Conservation (phyloP, 92 coral and sea anemone genomes). For the Bergia sp. region DNA sequence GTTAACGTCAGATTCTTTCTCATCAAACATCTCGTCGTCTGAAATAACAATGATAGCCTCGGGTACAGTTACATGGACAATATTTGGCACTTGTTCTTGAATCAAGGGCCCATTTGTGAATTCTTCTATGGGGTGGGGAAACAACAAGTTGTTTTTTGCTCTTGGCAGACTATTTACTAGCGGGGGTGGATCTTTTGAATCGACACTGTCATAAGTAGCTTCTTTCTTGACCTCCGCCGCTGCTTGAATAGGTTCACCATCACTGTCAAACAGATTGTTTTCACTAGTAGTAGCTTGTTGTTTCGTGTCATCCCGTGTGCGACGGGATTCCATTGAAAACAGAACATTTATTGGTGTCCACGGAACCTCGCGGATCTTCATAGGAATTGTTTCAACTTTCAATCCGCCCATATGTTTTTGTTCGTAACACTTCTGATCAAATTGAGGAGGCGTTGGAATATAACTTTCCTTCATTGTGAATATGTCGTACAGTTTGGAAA, state of each 20-base stretch:
- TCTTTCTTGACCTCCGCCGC: neutral
- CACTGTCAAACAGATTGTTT: neutral
- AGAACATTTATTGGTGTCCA: slow-evolving; percentile 25
- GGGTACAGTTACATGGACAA: neutral
- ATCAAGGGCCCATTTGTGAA: neutral
- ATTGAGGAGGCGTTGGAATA: neutral
- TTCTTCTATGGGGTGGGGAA: neutral
- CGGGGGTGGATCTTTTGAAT: neutral
- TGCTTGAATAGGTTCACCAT: neutral
- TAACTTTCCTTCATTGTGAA: neutral
- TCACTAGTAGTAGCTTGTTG: neutral
- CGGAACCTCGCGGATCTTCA: neutral
- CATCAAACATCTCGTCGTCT: neutral
- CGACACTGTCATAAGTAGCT: neutral
- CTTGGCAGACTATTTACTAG: neutral
- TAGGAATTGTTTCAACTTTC: neutral
- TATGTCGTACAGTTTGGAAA: slow-evolving; percentile 15
- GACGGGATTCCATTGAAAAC: slow-evolving; percentile 1
- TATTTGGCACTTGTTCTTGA: neutral
- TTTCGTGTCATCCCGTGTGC: neutral
- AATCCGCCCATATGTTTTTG: neutral
- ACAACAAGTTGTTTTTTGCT: neutral
- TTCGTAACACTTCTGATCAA: neutral
- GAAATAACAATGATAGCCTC: neutral
- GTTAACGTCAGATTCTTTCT: neutral